Evolutionary conservation across 2,113 vertebrate species (phyloP), one percentile per base, ranked within the genome.

Genomic region (Chloroceryle aenea): DNA sequence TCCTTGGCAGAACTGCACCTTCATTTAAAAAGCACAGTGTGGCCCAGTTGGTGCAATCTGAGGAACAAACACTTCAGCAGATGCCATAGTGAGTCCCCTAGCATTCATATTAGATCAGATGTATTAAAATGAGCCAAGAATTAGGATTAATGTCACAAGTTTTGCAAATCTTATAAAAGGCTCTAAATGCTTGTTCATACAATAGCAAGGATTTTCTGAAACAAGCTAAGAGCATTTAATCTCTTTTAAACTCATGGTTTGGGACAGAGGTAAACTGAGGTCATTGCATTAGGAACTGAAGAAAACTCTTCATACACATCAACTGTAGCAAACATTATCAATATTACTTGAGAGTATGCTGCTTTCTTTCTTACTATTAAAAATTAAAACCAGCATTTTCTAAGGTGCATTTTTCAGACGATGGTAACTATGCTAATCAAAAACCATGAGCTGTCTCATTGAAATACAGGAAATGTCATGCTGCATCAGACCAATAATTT

Each of bases 121-220:
- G 48, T 62, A 68, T 38, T 80, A 85, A 83, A 32, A 77, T 4
- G 2, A 80, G 45, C 42, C 69, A 92, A 68, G 72, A 90, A 63
- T 92, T 83, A 59, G 45, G 45, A 90, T 91, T 90, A 91, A 88
- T 77, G 47, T 42, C 18, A 10, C 59, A 87, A 83, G 55, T 63
- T 82, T 56, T 89, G 36, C 45, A 71, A 90, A 81, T 80, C 30
- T 74, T 87, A 27, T 36, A 52, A 80, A 94, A 85, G 42, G n/a
- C 10, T 88, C 12, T 72, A 55, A 73, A 58, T 52, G 40, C 23
- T 30, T 42, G 45, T 76, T 87, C n/a, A 19, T 50, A 81, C 27
- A 92, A 91, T 38, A 67, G 45, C 48, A 69, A 87, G 20, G 68
- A 52, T 95, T 93, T 85, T 91, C 76, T 68, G 32, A 86, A 95